Percentiles rank a stretch among this genome's conserved stretches.
These are phyloP conservation scores for Hydractinia symbiolongicarpus DNA, from an alignment of 30 jellyfish, hydroid and myxozoan genomes.

Conservation along the genomic window DNA sequence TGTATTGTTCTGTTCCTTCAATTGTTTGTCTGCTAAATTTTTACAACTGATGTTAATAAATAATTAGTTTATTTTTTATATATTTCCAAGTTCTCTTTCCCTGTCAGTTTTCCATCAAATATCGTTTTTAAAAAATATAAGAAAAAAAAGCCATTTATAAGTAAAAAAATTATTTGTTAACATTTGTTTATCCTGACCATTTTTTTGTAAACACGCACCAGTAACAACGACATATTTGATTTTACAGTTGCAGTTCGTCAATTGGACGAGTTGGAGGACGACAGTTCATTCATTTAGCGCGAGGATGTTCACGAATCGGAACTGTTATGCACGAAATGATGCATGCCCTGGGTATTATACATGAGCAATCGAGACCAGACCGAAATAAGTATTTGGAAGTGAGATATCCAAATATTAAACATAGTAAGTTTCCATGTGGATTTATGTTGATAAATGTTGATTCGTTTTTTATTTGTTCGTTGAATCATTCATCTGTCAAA, in stretches of 20 bases:
- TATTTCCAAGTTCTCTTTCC: too few relatives aligned
- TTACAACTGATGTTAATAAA: too few relatives aligned
- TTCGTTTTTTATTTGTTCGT: neutral
- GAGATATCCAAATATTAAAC: conserved; percentile 21
- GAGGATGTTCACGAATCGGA: conserved; percentile 78
- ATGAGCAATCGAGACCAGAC: conserved; percentile 42
- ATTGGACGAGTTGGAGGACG: conserved; percentile 82
- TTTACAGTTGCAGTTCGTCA: conserved; percentile 80
- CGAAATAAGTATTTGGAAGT: conserved; percentile 28
- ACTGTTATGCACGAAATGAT: conserved; percentile 42
- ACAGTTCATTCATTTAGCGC: conserved; percentile 56
- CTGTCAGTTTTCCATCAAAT: too few relatives aligned
- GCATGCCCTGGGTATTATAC: conserved; percentile 41
- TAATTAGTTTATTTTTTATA: too few relatives aligned
- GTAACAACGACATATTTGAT: neutral
- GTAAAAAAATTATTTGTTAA: too few relatives aligned
- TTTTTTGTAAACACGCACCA: too few relatives aligned
- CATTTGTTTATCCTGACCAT: too few relatives aligned
- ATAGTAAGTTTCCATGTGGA: conserved; percentile 1
- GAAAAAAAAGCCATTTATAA: too few relatives aligned
- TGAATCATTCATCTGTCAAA: neutral
- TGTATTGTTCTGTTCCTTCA: too few relatives aligned
- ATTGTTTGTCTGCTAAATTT: too few relatives aligned
- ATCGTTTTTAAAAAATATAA: too few relatives aligned
- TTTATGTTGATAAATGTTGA: neutral